Conservation (phyloP, 2,797 vertebrate species). For the Paratrypauchen microcephalus region DNA sequence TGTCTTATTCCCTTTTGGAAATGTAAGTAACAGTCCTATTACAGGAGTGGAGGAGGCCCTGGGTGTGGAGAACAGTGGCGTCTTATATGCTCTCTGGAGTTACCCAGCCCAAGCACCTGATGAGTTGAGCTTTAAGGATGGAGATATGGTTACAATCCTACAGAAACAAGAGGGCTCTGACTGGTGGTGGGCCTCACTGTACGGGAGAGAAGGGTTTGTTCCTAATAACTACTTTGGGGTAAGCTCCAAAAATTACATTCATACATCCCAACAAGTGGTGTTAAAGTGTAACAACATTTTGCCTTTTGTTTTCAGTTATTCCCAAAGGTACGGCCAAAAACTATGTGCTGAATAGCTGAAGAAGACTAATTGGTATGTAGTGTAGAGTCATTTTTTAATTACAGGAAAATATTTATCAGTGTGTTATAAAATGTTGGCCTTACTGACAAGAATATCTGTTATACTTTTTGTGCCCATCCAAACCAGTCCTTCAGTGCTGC, state of each 20-base stretch:
- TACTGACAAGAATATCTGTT: neutral
- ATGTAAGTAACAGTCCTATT: neutral
- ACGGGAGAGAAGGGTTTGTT: constrained; percentile 88
- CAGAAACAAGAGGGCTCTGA: constrained; percentile 80
- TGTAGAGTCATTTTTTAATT: constrained; percentile 3
- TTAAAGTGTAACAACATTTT: neutral
- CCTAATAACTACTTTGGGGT: constrained; percentile 94
- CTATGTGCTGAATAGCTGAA: constrained; percentile 64
- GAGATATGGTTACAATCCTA: constrained; percentile 89
- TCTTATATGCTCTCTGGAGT: constrained; percentile 88
- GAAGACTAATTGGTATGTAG: constrained; percentile 13
- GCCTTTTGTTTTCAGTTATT: constrained; percentile 68
- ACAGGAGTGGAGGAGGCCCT: constrained; percentile 86
- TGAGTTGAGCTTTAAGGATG: constrained; percentile 88
- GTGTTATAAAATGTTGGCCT: neutral
- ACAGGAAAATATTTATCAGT: neutral
- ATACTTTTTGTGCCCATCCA: neutral
- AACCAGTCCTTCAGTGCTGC: neutral
- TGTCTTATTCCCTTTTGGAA: neutral
- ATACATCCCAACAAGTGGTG: neutral
- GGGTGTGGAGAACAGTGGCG: constrained; percentile 84
- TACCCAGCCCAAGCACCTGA: constrained; percentile 85
- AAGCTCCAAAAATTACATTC: constrained; percentile 36
- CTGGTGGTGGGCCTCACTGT: constrained; percentile 93
- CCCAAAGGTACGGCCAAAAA: constrained; percentile 77